A percentile compares a stretch with the other conserved stretches of the same genome.
Conservation (phyloP, 2,113 vertebrate species). For the Canis aureus region DNA sequence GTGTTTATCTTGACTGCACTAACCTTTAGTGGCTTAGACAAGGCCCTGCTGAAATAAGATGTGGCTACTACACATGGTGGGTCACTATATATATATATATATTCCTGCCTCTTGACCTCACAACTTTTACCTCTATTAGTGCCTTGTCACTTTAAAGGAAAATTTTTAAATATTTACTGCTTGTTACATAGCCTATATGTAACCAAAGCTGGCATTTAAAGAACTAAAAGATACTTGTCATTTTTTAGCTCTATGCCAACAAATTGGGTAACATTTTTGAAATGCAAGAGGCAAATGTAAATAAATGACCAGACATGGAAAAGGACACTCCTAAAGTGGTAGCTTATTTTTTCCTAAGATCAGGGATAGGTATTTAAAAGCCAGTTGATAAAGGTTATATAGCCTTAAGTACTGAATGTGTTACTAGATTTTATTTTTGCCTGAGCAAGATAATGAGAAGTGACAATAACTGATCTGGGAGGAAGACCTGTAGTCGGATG, state of each 20-base stretch:
- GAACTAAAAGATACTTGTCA: neutral
- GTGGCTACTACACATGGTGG: neutral
- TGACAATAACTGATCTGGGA: slow-evolving; percentile 22
- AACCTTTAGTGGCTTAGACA: neutral
- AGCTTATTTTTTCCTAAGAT: neutral
- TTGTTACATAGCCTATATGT: neutral
- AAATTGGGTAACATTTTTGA: neutral
- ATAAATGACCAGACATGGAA: neutral
- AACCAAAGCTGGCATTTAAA: neutral
- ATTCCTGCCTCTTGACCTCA: slow-evolving; percentile 17
- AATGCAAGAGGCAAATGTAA: neutral
- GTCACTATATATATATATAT: neutral
- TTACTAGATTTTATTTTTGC: neutral
- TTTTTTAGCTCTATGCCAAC: slow-evolving; percentile 34
- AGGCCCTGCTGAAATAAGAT: neutral
- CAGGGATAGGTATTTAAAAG: neutral
- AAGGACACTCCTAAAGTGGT: neutral
- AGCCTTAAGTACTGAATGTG: slow-evolving; percentile 18
- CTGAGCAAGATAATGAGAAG: neutral
- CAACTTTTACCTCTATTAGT: neutral
- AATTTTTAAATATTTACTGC: neutral
- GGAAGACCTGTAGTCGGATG: neutral
- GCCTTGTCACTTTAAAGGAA: neutral
- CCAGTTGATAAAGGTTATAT: neutral
- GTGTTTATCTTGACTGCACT: neutral